phyloP scores from a whole-genome alignment of 2,888 invertebrate species.

The Mimumesa dahlbomi region DNA sequence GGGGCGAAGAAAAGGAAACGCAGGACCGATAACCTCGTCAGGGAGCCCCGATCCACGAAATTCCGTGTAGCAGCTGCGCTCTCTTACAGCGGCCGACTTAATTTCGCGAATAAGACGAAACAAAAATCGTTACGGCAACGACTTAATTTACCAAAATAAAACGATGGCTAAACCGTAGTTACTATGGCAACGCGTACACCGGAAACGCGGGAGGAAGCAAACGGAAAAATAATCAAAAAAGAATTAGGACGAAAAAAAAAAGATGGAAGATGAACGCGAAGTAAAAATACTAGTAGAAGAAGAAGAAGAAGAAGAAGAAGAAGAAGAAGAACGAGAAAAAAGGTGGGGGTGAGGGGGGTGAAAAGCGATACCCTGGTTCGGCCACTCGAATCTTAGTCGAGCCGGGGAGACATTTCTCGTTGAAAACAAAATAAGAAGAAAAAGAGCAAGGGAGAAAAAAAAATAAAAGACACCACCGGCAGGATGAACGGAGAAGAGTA shows the following conservation, averaged over 20 bases:
- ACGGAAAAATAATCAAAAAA: not conserved
- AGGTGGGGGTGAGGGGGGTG: constrained; percentile 14
- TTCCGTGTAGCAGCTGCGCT: constrained; percentile 36
- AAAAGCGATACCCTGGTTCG: constrained; percentile 40
- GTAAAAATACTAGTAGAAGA: constrained; percentile 4
- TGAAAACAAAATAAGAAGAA: constrained; percentile 41
- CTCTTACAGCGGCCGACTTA: constrained; percentile 40
- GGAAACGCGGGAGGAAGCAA: not conserved
- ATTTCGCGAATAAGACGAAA: constrained; percentile 44
- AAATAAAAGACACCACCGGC: not conserved
- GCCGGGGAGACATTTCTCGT: constrained; percentile 49
- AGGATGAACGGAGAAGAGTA: constrained; percentile 40
- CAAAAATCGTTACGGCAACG: constrained; percentile 28
- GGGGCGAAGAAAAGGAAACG: not conserved
- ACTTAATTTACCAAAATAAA: constrained; percentile 50
- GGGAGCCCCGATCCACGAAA: constrained; percentile 2
- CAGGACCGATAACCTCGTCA: constrained; percentile 13
- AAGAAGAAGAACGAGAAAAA: constrained; percentile 23
- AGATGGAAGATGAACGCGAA: not conserved
- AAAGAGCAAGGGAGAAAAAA: constrained; percentile 7
- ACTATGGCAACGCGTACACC: constrained; percentile 24
- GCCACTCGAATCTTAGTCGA: constrained; percentile 46
- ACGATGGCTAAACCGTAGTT: constrained; percentile 48
- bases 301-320: constrained; percentile 40
- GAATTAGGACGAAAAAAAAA: no score